phyloP scores from a whole-genome alignment of 30 jellyfish, hydroid and myxozoan genomes.

The Turritopsis rubra region DNA sequence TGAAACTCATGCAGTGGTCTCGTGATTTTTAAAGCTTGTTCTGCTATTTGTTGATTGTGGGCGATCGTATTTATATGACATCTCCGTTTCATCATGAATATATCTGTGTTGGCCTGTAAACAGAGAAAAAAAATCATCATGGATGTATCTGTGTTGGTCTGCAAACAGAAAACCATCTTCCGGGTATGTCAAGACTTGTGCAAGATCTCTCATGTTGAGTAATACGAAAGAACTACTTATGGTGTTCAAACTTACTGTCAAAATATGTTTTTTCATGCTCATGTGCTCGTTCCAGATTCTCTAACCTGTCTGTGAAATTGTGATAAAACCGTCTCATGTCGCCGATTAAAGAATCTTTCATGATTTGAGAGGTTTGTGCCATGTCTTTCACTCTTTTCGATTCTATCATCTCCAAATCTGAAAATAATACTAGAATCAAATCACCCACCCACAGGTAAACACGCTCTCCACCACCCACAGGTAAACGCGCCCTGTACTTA shows the following conservation, averaged over 20 bases:
- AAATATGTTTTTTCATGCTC: neutral
- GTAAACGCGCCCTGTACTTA: no score
- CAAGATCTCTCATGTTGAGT: no score
- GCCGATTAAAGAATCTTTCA: neutral
- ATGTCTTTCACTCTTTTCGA: conserved; percentile 20
- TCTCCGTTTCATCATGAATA: neutral
- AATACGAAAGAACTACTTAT: no score
- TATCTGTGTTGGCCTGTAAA: neutral
- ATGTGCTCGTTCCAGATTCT: neutral
- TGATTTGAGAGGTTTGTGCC: conserved; percentile 11
- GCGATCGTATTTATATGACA: neutral
- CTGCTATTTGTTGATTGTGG: neutral
- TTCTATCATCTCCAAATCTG: conserved; percentile 26
- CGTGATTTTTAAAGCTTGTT: neutral
- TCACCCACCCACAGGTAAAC: no score
- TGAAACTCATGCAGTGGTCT: neutral
- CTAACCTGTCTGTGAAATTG: neutral
- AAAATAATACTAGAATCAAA: neutral
- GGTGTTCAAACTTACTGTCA: neutral
- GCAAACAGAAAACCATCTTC: no score
- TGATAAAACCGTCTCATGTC: neutral
- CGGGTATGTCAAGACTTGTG: no score
- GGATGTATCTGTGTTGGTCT: neutral
- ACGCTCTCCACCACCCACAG: no score
- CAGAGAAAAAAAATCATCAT: neutral